A percentile compares a stretch with the other conserved stretches of the same genome.
Evolutionary conservation across 2,888 invertebrate genomes (phyloP).

Genomic region (Scaptomyza caliginosa): DNA sequence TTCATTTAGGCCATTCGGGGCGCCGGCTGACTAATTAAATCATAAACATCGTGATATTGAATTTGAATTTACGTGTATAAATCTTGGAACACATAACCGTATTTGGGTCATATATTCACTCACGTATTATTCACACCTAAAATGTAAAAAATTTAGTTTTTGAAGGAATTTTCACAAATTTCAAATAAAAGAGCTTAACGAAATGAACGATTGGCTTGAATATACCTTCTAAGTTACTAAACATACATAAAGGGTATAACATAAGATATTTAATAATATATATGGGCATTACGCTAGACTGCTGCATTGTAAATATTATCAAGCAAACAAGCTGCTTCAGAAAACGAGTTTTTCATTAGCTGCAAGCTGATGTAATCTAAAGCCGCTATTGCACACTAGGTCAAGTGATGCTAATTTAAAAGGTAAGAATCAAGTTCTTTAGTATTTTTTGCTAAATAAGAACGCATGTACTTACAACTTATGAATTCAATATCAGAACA

Average conservation of each 20-base stretch:
- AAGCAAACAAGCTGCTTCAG: conserved; percentile 25
- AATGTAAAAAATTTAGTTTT: too few relatives aligned
- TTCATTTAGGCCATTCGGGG: too few relatives aligned
- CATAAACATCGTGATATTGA: too few relatives aligned
- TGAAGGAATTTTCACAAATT: too few relatives aligned
- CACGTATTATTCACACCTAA: too few relatives aligned
- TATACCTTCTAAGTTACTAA: background rate
- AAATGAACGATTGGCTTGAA: too few relatives aligned
- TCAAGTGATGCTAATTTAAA: conserved; percentile 55
- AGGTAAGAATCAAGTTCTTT: conserved; percentile 16
- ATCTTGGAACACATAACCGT: background rate
- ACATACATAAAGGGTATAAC: background rate
- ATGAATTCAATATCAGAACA: conserved; percentile 42
- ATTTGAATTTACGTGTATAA: background rate
- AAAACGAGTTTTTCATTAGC: conserved; percentile 52
- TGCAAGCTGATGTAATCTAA: conserved; percentile 67
- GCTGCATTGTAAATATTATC: conserved; percentile 21
- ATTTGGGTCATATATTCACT: background rate
- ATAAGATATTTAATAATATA: conserved; percentile 2
- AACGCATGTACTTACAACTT: conserved; percentile 54
- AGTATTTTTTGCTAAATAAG: conserved; percentile 30
- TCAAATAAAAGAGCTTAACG: too few relatives aligned
- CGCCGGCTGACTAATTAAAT: too few relatives aligned
- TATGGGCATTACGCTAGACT: conserved; percentile 7
- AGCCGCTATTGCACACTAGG: conserved; percentile 64